Base-by-base conservation (phyloP, 2,113 vertebrate genomes). In the Calidris pugnax region DNA sequence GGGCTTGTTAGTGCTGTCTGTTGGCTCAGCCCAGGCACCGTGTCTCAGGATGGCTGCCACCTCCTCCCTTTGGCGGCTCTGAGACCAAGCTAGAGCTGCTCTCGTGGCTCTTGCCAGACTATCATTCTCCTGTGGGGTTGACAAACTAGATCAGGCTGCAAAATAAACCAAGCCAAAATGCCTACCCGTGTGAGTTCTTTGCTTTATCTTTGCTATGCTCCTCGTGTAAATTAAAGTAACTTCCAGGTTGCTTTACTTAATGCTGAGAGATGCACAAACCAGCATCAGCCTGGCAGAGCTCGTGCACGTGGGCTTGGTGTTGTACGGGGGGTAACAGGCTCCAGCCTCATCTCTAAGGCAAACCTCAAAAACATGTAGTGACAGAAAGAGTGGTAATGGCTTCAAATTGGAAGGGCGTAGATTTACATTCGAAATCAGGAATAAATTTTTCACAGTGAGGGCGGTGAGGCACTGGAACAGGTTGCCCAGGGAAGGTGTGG, bases 281-380 rank as follows among this genome's bases (percentile, higher is more conserved):
- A 66, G 53, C 2, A 0, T 39, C 4, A 4, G 37, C 45, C 17
- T 67, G 56, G 45, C 62, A 80, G 67, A 66, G 30, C 33, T 72
- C 5, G 0, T 26, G n/a, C 18, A 5, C 1, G 0, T 33, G 27
- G 33, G 33, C 45, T 82, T 0, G 0, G 39, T 53, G 33, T 14
- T 6, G 0, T 10, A 75, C 45, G n/a, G 20, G 26, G 37, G 33
- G 13, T 30, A 41, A 30, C n/a, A 37, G 57, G 57, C 47, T 80
- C 14, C 68, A 50, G 35, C 30, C 3, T 0, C 10, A 69, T 47
- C 35, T n/a, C 18, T 50, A 41, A 82, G 56, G 66, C 56, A 75
- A 9, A n/a, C 39, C 66, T 93, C 76, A 75, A 18, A 86, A 89
- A 57, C 26, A 23, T 8, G 0, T 17, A 43, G 56, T n/a, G 20